A percentile compares a stretch with the other conserved stretches of the same genome.
These are phyloP conservation scores for Odontomyia ornata DNA, from an alignment of 2,888 invertebrate species.

Conservation along the genomic window DNA sequence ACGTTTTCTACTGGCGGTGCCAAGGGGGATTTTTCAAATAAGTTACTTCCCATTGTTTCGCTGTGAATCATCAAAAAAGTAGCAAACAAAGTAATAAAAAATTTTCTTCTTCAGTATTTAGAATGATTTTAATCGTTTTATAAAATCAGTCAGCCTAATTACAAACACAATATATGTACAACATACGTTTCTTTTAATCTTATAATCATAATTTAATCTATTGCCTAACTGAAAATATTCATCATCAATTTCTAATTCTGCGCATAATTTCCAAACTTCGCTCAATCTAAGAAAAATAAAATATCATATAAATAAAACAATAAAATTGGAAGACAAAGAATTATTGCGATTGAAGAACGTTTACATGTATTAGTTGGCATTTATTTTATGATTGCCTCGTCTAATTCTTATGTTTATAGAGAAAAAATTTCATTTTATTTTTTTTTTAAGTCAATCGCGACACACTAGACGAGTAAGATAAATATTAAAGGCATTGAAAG, in stretches of 20 bases:
- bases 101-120: too few species aligned
- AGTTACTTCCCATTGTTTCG: too few species aligned
- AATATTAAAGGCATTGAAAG: neutral
- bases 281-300: neutral
- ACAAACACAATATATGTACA: too few species aligned
- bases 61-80: too few species aligned
- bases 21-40: too few species aligned
- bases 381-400: neutral
- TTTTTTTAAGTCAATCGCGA: neutral
- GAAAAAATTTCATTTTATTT: neutral
- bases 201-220: too few species aligned
- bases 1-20: too few species aligned
- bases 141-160: too few species aligned
- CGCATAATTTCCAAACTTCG: neutral
- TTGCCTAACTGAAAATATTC: neutral
- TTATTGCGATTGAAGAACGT: neutral
- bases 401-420: neutral
- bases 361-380: neutral
- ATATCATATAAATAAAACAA: neutral
- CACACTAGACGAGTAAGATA: neutral
- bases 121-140: too few species aligned
- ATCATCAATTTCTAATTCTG: neutral
- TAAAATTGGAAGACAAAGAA: slow-evolving; percentile 18
- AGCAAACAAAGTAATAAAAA: too few species aligned
- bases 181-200: too few species aligned